These are phyloP conservation scores for Probaryconus sp. DNA, from an alignment of 1,140 invertebrate species.

Conservation along the genomic window DNA sequence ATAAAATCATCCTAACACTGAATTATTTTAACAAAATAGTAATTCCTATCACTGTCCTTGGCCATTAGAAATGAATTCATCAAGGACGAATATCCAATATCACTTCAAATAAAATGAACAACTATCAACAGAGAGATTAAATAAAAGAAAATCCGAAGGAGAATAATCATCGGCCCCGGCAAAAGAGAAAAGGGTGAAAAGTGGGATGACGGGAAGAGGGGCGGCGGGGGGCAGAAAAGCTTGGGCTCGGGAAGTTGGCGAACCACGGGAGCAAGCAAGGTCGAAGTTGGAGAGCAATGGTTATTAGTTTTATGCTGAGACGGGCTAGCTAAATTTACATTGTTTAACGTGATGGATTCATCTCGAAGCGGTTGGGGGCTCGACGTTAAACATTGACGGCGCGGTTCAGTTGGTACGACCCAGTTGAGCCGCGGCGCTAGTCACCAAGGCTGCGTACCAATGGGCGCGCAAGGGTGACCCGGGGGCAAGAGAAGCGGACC, in stretches of 20 bases:
- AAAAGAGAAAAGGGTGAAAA: slow-evolving; percentile 8
- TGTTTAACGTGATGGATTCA: slow-evolving; percentile 78
- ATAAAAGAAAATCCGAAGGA: too few relatives aligned
- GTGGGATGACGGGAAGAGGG: not conserved
- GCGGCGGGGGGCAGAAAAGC: slow-evolving; percentile 24
- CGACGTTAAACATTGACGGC: slow-evolving; percentile 74
- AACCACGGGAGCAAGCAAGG: slow-evolving; percentile 50
- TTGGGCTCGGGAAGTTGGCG: slow-evolving; percentile 39
- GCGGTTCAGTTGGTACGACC: slow-evolving; percentile 41
- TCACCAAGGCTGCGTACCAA: slow-evolving; percentile 58
- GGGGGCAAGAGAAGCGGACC: slow-evolving; percentile 66
- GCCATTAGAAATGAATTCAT: not conserved
- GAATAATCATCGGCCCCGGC: too few relatives aligned
- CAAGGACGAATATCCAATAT: slow-evolving; percentile 1
- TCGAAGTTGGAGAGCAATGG: slow-evolving; percentile 66
- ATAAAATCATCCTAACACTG: too few relatives aligned
- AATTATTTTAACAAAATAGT: too few relatives aligned
- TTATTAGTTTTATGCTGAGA: slow-evolving; percentile 77
- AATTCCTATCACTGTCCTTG: too few relatives aligned
- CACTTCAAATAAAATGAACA: slow-evolving; percentile 32
- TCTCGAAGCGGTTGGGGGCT: slow-evolving; percentile 67
- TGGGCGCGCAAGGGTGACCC: slow-evolving; percentile 71
- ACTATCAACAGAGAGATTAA: slow-evolving; percentile 38
- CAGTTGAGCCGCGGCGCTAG: slow-evolving; percentile 62
- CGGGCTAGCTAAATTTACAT: slow-evolving; percentile 77